Evolutionary conservation across 2,113 vertebrate species (phyloP), one percentile per base, ranked within the genome.

Genomic region (Oophaga pumilio): DNA sequence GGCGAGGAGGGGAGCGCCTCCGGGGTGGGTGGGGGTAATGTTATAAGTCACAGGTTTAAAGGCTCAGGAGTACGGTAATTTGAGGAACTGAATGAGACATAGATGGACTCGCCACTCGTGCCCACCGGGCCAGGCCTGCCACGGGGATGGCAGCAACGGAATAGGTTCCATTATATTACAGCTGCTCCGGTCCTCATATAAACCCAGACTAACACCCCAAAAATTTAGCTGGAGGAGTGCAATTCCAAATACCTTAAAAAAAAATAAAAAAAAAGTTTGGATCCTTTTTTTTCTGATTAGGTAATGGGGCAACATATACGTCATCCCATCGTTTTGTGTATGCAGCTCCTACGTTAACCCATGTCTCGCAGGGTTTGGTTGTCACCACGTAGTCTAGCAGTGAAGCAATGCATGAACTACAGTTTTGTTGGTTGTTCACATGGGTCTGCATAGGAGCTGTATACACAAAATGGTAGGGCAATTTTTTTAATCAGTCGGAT

Each of bases 41-140:
- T 24, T 62, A 57, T 80, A 86, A 86, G 60, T 86, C 76, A 86
- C 76, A 9, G 76, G 60, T 56, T 79, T 86, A 86, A 79, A 86
- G 22, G 60, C 50, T 43, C 33, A 18, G 79, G 76, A 86, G 78
- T 59, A 52, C 14, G 56, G 28, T 26, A n/a, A 33, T 85, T 66
- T 22, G 53, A 85, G 69, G 56, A 69, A 74, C 15, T 49, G 33
- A 0, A 56, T 43, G 24, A 12, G 28, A 3, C 33, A 43, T 43
- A 43, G 33, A 43, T 43, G 33, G 3, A 43, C 33, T 5, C 33
- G 33, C 33, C 33, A 43, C 33, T 43, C 33, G 33, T 43, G 18
- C 62, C 60, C 57, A 15, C 74, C 8, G 8, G 24, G 22, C 76
- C 59, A 86, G 74, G 12, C 22, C 85, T 66, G n/a, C 49, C 59